A percentile compares a stretch with the other conserved stretches of the same genome.
Conservation (phyloP, 2,888 invertebrate species). For the Drosophila kambysellisi region DNA sequence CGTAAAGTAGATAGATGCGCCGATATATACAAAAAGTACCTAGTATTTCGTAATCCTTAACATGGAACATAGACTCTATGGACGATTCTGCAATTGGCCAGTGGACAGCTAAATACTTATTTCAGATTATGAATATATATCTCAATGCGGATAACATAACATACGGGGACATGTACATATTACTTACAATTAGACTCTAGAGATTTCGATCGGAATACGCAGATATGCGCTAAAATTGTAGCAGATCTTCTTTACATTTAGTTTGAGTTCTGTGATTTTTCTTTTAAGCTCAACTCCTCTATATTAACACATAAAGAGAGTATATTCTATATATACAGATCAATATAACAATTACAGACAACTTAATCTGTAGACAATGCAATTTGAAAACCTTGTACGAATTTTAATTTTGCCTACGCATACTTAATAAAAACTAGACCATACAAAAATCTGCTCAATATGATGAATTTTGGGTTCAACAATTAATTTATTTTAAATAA, state of each 20-base stretch:
- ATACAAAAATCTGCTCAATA: slow-evolving; percentile 23
- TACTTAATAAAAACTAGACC: slow-evolving; percentile 52
- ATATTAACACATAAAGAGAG: too few species aligned
- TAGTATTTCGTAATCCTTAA: slow-evolving; percentile 27
- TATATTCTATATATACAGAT: slow-evolving; percentile 14
- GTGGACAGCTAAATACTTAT: slow-evolving; percentile 35
- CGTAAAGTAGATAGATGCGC: slow-evolving; percentile 35
- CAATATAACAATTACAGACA: slow-evolving; percentile 14
- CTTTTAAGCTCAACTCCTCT: slow-evolving; percentile 72
- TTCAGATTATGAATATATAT: slow-evolving; percentile 50
- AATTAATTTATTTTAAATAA: slow-evolving; percentile 49
- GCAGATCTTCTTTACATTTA: slow-evolving; percentile 70
- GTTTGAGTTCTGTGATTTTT: slow-evolving; percentile 79
- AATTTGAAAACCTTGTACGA: slow-evolving; percentile 48
- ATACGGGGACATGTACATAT: slow-evolving; percentile 61
- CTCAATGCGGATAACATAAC: slow-evolving; percentile 43
- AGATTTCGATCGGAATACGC: slow-evolving; percentile 30
- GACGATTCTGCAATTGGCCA: slow-evolving; percentile 6
- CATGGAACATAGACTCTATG: background rate
- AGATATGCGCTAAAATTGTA: slow-evolving; percentile 40
- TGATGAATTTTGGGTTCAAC: slow-evolving; percentile 28
- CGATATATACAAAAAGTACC: slow-evolving; percentile 14
- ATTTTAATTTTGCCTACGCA: slow-evolving; percentile 34
- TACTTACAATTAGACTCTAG: slow-evolving; percentile 60
- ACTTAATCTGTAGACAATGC: slow-evolving; percentile 24